Evolutionary conservation across 2,888 invertebrate genomes (phyloP).

Genomic region (Ditula angustiorana): DNA sequence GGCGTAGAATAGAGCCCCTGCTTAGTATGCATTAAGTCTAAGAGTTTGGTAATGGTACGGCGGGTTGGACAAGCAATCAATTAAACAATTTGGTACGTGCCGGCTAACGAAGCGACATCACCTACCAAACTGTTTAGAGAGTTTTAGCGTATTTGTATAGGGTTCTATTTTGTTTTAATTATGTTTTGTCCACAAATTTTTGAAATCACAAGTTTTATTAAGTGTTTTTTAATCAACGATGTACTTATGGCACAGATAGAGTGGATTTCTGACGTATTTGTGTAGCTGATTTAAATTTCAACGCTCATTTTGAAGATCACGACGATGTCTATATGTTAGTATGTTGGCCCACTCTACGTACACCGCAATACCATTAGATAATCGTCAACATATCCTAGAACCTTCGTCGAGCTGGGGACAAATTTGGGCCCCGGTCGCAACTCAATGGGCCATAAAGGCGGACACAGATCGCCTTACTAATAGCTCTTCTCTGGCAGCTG

Average conservation of each 20-base stretch:
- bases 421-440: background rate
- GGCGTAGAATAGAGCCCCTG: no score
- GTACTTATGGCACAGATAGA: no score
- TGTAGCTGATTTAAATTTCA: no score
- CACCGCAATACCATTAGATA: background rate
- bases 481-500: background rate
- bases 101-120: background rate
- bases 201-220: no score
- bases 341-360: no score
- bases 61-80: conserved; percentile 1
- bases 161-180: no score
- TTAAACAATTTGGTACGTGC: conserved; percentile 3
- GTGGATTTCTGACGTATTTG: no score
- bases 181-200: no score
- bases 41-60: background rate
- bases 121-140: background rate
- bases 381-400: background rate
- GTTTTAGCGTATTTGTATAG: background rate
- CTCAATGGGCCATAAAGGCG: background rate
- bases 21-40: background rate
- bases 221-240: no score
- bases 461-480: conserved; percentile 1
- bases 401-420: background rate
- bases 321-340: no score
- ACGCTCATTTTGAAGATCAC: no score